Evolutionary conservation across 2,888 invertebrate species (phyloP).

Genomic region (Lycaena phlaeas): DNA sequence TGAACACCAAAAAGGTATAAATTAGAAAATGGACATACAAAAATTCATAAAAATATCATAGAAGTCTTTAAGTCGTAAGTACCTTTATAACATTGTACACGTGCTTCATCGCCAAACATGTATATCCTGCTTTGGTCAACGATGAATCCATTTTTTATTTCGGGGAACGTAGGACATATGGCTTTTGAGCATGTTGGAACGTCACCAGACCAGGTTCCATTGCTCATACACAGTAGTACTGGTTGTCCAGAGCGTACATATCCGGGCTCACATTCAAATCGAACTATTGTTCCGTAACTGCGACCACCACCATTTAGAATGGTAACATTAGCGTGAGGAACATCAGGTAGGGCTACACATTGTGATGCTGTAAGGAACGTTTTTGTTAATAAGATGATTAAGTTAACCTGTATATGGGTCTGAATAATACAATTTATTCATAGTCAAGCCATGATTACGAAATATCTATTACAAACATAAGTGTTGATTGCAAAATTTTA

Average conservation of each 20-base stretch:
- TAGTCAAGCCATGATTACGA: no score
- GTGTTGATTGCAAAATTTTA: no score
- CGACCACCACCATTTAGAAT: conserved; percentile 91
- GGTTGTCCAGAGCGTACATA: conserved; percentile 91
- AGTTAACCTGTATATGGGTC: no score
- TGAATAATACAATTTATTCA: no score
- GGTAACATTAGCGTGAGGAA: conserved; percentile 88
- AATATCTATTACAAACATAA: no score
- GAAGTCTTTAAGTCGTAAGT: conserved; percentile 15
- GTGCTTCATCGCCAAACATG: conserved; percentile 90
- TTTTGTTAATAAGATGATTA: conserved; percentile 4
- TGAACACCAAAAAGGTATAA: conserved; percentile 24
- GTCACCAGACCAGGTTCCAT: conserved; percentile 95
- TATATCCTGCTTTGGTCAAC: conserved; percentile 84
- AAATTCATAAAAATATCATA: no score
- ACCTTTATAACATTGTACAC: conserved; percentile 90
- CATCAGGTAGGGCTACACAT: conserved; percentile 89
- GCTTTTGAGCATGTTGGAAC: conserved; percentile 90
- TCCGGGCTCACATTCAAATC: conserved; percentile 93
- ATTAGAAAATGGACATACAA: no score
- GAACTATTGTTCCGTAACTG: conserved; percentile 93
- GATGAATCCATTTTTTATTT: conserved; percentile 89
- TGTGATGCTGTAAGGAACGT: conserved; percentile 81
- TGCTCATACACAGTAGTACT: conserved; percentile 94
- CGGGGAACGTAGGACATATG: conserved; percentile 81